Evolutionary conservation across 2,888 invertebrate genomes (phyloP).

Genomic region (Drosophila siamana): DNA sequence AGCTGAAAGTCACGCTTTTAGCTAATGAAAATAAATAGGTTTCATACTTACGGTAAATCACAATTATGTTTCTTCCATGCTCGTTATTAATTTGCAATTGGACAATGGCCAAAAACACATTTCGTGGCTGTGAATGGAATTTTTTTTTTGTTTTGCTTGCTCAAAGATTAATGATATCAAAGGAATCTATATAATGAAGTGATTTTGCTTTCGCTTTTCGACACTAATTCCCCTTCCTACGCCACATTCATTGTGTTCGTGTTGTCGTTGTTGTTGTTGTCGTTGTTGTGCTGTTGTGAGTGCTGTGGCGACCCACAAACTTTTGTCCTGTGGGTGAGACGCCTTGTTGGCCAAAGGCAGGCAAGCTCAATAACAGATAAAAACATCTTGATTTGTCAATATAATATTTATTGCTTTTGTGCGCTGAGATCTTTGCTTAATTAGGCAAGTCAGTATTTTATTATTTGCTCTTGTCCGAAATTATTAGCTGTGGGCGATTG

Average conservation of each 20-base stretch:
- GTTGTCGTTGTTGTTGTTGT: neutral
- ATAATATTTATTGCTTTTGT: constrained; percentile 73
- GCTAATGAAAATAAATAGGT: constrained; percentile 48
- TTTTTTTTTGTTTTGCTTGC: neutral
- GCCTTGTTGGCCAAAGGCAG: constrained; percentile 25
- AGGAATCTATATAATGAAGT: constrained; percentile 66
- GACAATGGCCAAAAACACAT: constrained; percentile 49
- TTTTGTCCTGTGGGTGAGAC: constrained; percentile 32
- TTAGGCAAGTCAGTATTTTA: constrained; percentile 35
- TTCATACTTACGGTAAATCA: constrained; percentile 55
- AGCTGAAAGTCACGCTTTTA: constrained; percentile 45
- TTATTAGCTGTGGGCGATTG: constrained; percentile 17
- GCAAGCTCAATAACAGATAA: constrained; percentile 54
- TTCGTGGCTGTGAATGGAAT: constrained; percentile 32
- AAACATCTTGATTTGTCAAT: constrained; percentile 78
- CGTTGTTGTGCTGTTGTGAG: neutral
- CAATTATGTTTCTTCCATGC: constrained; percentile 63
- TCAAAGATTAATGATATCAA: constrained; percentile 69
- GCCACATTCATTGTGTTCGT: constrained; percentile 30
- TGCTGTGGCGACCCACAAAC: constrained; percentile 5
- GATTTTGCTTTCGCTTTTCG: constrained; percentile 48
- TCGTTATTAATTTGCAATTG: constrained; percentile 58
- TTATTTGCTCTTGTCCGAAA: constrained; percentile 19
- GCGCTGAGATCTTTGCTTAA: constrained; percentile 45
- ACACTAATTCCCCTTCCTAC: constrained; percentile 44